Evolutionary conservation across 1,140 invertebrate genomes (phyloP).

Genomic region (Meteorus sp.): DNA sequence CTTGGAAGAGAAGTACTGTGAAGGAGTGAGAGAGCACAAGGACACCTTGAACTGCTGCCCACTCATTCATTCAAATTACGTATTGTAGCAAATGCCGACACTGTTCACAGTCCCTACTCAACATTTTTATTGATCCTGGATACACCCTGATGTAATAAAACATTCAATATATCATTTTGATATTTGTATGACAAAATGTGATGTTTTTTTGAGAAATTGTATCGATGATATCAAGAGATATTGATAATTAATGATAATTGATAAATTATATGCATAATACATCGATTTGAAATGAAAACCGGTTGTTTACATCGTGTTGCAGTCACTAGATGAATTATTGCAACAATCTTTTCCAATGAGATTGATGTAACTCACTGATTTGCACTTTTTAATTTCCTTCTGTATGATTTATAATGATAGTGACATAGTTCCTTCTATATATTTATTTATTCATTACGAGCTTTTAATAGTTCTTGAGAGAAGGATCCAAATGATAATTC

Average conservation of each 20-base stretch:
- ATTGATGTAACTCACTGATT: background rate
- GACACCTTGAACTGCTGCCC: constrained; percentile 31
- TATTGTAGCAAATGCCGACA: constrained; percentile 23
- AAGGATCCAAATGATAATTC: constrained; percentile 16
- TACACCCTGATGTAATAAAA: constrained; percentile 25
- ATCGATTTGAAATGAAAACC: background rate
- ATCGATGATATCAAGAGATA: no score
- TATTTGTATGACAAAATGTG: no score
- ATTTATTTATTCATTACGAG: background rate
- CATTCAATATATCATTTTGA: no score
- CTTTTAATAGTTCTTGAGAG: constrained; percentile 5
- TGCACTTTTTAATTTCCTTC: background rate
- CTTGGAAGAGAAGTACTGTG: no score
- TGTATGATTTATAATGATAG: constrained; percentile 3
- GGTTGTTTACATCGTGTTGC: background rate
- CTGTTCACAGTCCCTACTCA: constrained; percentile 33
- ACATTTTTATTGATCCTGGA: constrained; percentile 40
- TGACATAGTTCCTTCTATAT: constrained; percentile 20
- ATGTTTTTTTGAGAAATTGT: no score
- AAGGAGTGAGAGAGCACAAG: constrained; percentile 32
- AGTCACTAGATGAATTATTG: background rate
- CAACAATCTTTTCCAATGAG: background rate
- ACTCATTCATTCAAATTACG: constrained; percentile 21
- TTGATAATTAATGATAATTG: background rate
- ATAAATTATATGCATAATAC: background rate